phyloP scores from a whole-genome alignment of 2,888 invertebrate genomes.

The Macrosiphum euphorbiae region DNA sequence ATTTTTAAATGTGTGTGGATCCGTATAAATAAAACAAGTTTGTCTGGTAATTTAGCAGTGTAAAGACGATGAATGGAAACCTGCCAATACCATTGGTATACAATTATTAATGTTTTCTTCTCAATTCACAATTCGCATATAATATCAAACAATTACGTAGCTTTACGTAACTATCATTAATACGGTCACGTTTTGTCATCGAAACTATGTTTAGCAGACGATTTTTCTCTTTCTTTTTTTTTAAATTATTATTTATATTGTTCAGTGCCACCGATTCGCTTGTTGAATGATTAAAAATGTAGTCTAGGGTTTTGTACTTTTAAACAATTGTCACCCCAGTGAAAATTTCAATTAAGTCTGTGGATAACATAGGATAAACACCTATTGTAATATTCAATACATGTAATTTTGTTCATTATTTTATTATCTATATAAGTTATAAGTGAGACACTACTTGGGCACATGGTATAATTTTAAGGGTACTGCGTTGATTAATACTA shows the following conservation, averaged over 20 bases:
- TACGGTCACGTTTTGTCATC: constrained; percentile 47
- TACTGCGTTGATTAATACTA: neutral
- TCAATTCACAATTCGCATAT: constrained; percentile 43
- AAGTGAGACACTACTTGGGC: neutral
- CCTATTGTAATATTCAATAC: neutral
- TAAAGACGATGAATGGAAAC: constrained; percentile 42
- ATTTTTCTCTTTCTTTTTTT: constrained; percentile 39
- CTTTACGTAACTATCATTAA: constrained; percentile 49
- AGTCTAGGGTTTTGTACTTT: neutral
- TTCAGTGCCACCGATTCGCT: neutral
- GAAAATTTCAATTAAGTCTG: neutral
- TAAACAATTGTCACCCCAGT: neutral
- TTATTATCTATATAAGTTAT: neutral
- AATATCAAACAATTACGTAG: constrained; percentile 38
- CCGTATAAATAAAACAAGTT: constrained; percentile 23
- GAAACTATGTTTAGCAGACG: constrained; percentile 25
- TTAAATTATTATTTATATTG: constrained; percentile 36
- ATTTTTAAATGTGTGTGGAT: neutral
- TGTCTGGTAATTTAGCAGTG: neutral
- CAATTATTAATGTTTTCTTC: constrained; percentile 41
- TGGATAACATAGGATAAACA: neutral
- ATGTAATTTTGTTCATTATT: neutral
- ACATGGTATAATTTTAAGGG: neutral
- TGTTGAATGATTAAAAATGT: constrained; percentile 9
- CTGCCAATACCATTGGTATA: constrained; percentile 31